Conservation (phyloP, 1,140 invertebrate species). For the Hylaeus anthracinus region DNA sequence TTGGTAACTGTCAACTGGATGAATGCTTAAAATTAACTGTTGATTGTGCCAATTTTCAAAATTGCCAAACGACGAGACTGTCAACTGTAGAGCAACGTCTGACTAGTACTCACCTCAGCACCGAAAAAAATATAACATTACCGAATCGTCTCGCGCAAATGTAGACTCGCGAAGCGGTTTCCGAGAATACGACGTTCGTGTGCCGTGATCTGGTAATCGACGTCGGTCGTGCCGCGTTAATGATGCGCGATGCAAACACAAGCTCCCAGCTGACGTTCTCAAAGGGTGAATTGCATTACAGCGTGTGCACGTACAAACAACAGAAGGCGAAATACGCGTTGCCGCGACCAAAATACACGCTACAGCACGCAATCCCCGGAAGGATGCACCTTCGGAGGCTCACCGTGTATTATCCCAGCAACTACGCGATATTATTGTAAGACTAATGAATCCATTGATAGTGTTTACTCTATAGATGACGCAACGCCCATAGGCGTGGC, state of each 20-base stretch:
- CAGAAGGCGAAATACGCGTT: background rate
- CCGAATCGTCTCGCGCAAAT: no score
- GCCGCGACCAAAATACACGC: slow-evolving; percentile 25
- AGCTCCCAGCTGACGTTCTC: slow-evolving; percentile 24
- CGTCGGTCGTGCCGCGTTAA: slow-evolving; percentile 8
- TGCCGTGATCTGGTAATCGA: slow-evolving; percentile 10
- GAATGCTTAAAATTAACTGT: no score
- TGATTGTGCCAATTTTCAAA: no score
- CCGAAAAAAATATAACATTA: no score
- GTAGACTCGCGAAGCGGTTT: no score
- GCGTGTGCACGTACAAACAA: background rate
- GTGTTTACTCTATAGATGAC: background rate
- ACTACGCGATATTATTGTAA: slow-evolving; percentile 13
- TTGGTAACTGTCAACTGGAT: no score
- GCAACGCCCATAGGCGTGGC: no score
- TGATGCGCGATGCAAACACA: slow-evolving; percentile 21
- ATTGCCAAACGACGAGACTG: no score
- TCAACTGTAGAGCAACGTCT: no score
- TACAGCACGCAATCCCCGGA: slow-evolving; percentile 19
- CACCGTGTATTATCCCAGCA: slow-evolving; percentile 34
- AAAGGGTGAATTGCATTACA: slow-evolving; percentile 31
- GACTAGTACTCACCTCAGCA: no score
- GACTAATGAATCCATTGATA: slow-evolving; percentile 28
- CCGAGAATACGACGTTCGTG: background rate
- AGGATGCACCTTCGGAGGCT: slow-evolving; percentile 11